Conservation (phyloP, 2,888 invertebrate species). For the Alviniconcha strummeri region DNA sequence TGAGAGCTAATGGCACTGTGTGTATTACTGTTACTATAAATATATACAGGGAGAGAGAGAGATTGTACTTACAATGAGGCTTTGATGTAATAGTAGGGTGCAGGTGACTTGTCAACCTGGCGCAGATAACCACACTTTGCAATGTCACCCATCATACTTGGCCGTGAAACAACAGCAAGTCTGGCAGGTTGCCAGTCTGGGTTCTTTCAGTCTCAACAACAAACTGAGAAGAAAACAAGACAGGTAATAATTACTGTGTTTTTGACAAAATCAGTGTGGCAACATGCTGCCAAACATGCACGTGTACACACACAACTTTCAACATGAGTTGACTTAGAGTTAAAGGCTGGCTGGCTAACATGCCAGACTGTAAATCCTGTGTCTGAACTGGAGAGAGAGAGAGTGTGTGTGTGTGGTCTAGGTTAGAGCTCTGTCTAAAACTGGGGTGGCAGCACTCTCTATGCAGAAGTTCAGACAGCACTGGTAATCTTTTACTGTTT, state of each 20-base stretch:
- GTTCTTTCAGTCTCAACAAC: too few relatives aligned
- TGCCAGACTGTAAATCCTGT: too few relatives aligned
- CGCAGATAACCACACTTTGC: neutral
- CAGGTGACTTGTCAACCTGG: slow-evolving; percentile 16
- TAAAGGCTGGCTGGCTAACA: too few relatives aligned
- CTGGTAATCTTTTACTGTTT: too few relatives aligned
- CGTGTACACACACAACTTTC: neutral
- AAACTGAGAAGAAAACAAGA: neutral
- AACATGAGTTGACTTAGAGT: too few relatives aligned
- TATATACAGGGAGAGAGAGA: too few relatives aligned
- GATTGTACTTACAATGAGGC: slow-evolving; percentile 17
- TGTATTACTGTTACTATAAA: too few relatives aligned
- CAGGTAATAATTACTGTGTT: neutral
- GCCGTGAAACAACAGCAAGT: neutral
- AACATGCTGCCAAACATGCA: neutral
- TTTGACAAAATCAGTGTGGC: too few relatives aligned
- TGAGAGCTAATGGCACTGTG: too few relatives aligned
- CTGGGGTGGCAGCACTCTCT: too few relatives aligned
- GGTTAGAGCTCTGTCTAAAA: neutral
- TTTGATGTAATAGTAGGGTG: slow-evolving; percentile 27
- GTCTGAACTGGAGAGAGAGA: neutral
- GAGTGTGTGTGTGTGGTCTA: neutral
- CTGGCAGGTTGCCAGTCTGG: neutral
- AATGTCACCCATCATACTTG: slow-evolving; percentile 9
- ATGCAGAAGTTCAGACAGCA: too few relatives aligned